phyloP scores from a whole-genome alignment of 2,888 invertebrate species.

The Lepidonotus clava region DNA sequence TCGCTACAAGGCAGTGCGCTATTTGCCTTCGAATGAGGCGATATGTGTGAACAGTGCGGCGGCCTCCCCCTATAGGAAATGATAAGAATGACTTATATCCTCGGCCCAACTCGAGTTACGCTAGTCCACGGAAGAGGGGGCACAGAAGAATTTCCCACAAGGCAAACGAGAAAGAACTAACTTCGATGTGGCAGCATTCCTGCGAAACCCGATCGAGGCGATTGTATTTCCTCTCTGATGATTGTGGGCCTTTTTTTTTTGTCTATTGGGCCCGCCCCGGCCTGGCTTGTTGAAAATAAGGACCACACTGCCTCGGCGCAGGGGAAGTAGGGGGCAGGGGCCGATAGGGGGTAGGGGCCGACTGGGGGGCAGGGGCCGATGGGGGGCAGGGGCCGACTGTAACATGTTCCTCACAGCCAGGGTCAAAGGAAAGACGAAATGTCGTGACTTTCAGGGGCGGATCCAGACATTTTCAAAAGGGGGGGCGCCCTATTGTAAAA shows the following conservation, averaged over 20 bases:
- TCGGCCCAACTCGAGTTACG: not conserved
- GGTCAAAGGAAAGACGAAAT: not conserved
- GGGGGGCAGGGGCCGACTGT: not conserved
- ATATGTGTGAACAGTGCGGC: slow-evolving; percentile 32
- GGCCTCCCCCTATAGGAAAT: slow-evolving; percentile 30
- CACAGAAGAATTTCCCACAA: slow-evolving; percentile 9
- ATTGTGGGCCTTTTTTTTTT: not conserved
- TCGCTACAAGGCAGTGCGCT: slow-evolving; percentile 6
- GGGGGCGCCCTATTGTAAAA: too few species aligned
- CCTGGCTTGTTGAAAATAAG: slow-evolving; percentile 1
- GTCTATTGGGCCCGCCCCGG: not conserved
- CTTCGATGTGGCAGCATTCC: slow-evolving; percentile 27
- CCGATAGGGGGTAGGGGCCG: too few species aligned
- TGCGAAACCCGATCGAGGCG: not conserved
- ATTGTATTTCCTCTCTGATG: not conserved
- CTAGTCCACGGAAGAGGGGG: slow-evolving; percentile 16
- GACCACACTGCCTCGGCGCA: not conserved
- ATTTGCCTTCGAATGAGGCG: slow-evolving; percentile 1
- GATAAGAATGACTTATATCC: slow-evolving; percentile 46
- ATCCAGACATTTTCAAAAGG: too few species aligned
- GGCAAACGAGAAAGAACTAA: not conserved
- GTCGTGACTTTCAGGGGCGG: too few species aligned
- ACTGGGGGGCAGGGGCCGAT: too few species aligned
- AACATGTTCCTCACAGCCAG: not conserved
- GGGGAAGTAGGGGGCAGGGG: too few species aligned